Conservation (phyloP, 2,113 vertebrate species). For the Nipponia nippon region DNA sequence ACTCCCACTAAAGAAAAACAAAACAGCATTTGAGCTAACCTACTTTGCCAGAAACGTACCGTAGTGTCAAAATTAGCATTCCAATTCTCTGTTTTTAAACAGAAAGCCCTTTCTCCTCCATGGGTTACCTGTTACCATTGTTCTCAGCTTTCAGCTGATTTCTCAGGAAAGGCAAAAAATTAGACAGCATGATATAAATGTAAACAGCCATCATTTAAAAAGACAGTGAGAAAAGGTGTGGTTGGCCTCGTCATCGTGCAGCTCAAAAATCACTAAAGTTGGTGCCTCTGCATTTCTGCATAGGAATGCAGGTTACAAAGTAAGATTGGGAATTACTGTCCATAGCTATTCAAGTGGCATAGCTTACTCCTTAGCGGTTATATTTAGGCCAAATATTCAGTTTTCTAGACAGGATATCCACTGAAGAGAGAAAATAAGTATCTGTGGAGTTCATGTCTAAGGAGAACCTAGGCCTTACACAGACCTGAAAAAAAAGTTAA, state of each 20-base stretch:
- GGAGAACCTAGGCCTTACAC: neutral
- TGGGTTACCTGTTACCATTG: neutral
- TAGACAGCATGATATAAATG: neutral
- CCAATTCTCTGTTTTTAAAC: neutral
- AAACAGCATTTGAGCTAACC: neutral
- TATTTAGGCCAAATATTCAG: neutral
- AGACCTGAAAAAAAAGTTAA: neutral
- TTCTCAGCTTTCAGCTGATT: neutral
- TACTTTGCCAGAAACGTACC: neutral
- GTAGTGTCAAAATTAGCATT: neutral
- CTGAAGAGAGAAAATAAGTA: neutral
- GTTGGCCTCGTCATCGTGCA: neutral
- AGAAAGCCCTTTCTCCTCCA: neutral
- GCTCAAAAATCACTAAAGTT: neutral
- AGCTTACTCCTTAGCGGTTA: neutral
- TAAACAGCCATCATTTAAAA: neutral
- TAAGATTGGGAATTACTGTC: neutral
- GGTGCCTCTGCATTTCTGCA: neutral
- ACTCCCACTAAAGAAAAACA: neutral
- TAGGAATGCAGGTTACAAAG: neutral
- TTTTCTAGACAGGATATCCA: neutral
- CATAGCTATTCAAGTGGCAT: accelerated
- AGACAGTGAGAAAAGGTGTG: neutral
- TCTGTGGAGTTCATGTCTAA: neutral
- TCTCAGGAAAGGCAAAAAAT: neutral